Base-by-base conservation (phyloP, 2,797 vertebrate genomes). In the Epinephelus awoara region DNA sequence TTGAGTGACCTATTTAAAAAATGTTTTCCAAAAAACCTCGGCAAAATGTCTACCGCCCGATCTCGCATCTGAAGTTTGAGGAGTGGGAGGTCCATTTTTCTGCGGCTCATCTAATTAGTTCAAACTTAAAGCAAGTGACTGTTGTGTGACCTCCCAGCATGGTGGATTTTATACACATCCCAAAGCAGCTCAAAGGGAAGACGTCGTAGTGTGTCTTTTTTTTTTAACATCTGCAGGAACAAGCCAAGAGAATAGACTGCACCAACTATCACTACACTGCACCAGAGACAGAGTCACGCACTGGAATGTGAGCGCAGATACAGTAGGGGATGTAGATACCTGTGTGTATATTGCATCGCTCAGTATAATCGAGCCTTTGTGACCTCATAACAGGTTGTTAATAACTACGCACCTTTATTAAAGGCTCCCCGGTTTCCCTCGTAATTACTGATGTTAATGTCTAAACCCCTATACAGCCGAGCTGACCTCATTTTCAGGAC, bases 71-170 rank as follows among this genome's bases (percentile, higher is more conserved):
- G 6, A 57, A 49, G 55, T 72, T 65, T 40, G 29, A 69, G 64
- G 71, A 75, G 52, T 23, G 52, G 72, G 71, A 68, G 62, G 46
- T 72, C 75, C 67, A 2, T 67, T 75, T 81, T 23, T 56, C 56
- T 3, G 0, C 19, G 0, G 57, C 56, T 84, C n/a, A 17, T 72
- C 75, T 85, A 86, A 90, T 91, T 81, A 81, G 58, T 86, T 88
- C 72, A 79, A 84, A 85, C 67, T 80, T 80, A 76, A 72, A 77
- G 74, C 71, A 3, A 77, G 74, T 79, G 85, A 79, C 76, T 78
- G 75, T 68, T 83, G 67, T 65, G 70, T 84, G 77, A 83, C 81
- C 77, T 84, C 72, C 61, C 67, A 58, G 72, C 58, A 56, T 46
- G 19, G 14, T 42, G 52, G 27, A 56, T 77, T 79, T 42, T 67